These are phyloP conservation scores for Vidua macroura DNA, from an alignment of 2,113 vertebrate genomes.

Conservation along the genomic window DNA sequence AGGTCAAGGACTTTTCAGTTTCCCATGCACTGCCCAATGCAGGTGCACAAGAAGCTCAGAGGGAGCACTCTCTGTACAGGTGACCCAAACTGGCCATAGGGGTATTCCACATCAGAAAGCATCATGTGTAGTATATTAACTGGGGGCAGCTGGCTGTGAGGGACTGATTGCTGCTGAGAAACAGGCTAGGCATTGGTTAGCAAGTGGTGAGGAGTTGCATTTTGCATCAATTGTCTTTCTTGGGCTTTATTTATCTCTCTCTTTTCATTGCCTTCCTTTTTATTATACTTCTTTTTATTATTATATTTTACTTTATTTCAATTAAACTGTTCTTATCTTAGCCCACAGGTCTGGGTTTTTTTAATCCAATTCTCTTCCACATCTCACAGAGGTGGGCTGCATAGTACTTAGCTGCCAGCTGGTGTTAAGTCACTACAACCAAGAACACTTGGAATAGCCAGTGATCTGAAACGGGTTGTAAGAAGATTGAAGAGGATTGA, in stretches of 20 bases:
- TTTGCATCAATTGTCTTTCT: not conserved
- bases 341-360: not conserved
- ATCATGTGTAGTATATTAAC: not conserved
- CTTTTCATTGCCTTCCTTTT: not conserved
- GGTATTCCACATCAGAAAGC: not conserved
- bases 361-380: not conserved
- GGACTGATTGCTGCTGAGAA: not conserved
- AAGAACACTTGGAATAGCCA: not conserved
- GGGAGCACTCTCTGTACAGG: not conserved
- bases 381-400: not conserved
- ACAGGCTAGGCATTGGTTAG: not conserved
- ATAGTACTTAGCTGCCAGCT: not conserved
- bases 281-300: not conserved
- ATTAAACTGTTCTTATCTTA: not conserved
- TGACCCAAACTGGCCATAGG: not conserved
- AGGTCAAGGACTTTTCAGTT: not conserved
- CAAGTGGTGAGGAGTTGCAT: not conserved
- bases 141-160: not conserved
- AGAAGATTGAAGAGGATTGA: not conserved
- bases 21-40: not conserved
- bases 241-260: not conserved
- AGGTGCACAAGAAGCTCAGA: not conserved
- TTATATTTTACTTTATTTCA: not conserved
- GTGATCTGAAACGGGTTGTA: not conserved
- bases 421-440: not conserved